Evolutionary conservation across 2,113 vertebrate genomes (phyloP), one percentile per base, ranked within the genome.

Genomic region (Prionailurus viverrinus): DNA sequence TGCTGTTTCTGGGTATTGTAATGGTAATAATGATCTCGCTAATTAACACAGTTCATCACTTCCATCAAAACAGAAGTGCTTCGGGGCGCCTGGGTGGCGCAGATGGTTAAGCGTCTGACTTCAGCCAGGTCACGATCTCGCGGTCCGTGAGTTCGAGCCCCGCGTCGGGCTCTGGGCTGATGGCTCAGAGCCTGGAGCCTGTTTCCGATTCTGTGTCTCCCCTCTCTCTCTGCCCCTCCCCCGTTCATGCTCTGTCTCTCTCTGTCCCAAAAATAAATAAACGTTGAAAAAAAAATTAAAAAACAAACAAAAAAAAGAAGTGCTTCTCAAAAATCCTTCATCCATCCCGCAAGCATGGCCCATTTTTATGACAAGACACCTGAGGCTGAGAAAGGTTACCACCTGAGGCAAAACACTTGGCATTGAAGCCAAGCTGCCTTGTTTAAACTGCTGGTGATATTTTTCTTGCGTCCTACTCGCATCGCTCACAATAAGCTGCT

Each of bases 291-390:
- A 36, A 36, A 36, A 36, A 36, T 36, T 36, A 36, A 36, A 36
- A 36, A 36, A 36, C 36, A 36, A 36, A 36, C n/a, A 36, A 36
- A 36, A 36, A 36, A 36, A 36, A 3, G 1, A 7, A 87, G 41
- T 55, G 23, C 31, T 79, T 92, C 68, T 90, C 78, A 86, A 91
- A 83, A 53, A 51, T 1, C 74, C 69, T 25, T 36, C 2, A 0
- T 53, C 53, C 45, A 14, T 45, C 1, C 45, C 45, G 45, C 8
- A 8, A 25, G 10, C 31, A 27, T 29, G 31, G 33, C 84, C 91
- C 51, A 55, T 48, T 82, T 94, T 87, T 85, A 63, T 68, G 58
- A 80, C 12, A 65, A 95, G 89, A 25, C 94, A 91, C 84, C 73
- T 36, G 41, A 93, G 92, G 68, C 45, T 89, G 63, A 68, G 39